Conservation (phyloP, 1,140 invertebrate genomes). For the Drosophila sp. region DNA sequence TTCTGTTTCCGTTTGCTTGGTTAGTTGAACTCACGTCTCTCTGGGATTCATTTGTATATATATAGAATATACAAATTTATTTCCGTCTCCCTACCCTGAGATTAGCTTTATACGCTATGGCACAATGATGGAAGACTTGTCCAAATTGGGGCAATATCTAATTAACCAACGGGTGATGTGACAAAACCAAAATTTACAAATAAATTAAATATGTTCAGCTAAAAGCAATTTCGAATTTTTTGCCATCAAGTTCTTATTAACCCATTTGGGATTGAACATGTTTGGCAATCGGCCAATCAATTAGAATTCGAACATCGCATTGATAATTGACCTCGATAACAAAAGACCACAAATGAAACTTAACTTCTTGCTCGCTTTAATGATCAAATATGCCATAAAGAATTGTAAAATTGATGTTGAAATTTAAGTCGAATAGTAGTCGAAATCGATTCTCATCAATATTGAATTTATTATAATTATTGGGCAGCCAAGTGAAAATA, state of each 20-base stretch:
- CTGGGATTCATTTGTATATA: not conserved
- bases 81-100: constrained; percentile 13
- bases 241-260: not conserved
- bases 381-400: not conserved
- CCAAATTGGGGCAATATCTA: not conserved
- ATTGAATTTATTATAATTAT: not conserved
- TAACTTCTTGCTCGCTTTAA: not conserved
- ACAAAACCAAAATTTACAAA: not conserved
- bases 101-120: constrained; percentile 1
- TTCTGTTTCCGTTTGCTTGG: constrained; percentile 1
- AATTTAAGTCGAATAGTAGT: not conserved
- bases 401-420: not conserved
- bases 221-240: constrained; percentile 1
- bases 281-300: constrained; percentile 1
- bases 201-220: not conserved
- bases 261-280: too few species aligned
- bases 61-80: not conserved
- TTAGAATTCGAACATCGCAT: not conserved
- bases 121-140: constrained; percentile 10
- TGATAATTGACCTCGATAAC: not conserved
- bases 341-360: not conserved
- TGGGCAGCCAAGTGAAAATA: constrained; percentile 6
- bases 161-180: not conserved
- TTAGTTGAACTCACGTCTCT: constrained; percentile 6
- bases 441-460: constrained; percentile 1